Evolutionary conservation across 2,888 invertebrate genomes (phyloP).

Genomic region (Dynastes tityus): DNA sequence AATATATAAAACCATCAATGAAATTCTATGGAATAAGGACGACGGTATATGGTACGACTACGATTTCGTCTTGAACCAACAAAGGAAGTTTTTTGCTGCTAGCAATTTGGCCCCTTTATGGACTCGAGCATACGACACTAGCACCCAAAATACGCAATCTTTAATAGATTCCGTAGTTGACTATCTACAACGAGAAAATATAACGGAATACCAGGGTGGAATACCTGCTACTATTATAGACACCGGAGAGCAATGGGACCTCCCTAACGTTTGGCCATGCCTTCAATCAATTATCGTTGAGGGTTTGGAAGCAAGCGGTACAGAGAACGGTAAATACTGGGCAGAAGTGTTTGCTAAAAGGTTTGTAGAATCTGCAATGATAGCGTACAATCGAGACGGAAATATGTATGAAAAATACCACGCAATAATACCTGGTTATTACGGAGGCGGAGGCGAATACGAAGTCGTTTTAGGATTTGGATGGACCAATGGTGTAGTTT

Average conservation of each 20-base stretch:
- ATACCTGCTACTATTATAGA: conserved; percentile 78
- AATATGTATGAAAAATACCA: conserved; percentile 86
- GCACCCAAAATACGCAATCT: background rate
- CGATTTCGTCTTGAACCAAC: conserved; percentile 74
- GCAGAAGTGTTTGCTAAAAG: conserved; percentile 79
- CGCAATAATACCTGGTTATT: conserved; percentile 76
- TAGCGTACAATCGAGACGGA: conserved; percentile 74
- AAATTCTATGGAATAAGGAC: conserved; percentile 80
- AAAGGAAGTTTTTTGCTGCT: conserved; percentile 70
- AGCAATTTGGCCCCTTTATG: conserved; percentile 83
- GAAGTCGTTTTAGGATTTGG: conserved; percentile 57
- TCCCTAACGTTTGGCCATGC: conserved; percentile 91
- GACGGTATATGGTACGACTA: conserved; percentile 89
- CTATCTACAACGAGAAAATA: conserved; percentile 72
- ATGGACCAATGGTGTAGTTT: conserved; percentile 58
- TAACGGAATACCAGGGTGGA: conserved; percentile 74
- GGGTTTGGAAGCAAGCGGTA: conserved; percentile 73
- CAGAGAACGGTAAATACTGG: conserved; percentile 72
- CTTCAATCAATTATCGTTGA: conserved; percentile 83
- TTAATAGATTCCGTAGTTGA: conserved; percentile 69
- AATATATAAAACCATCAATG: conserved; percentile 77
- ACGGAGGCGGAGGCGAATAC: conserved; percentile 74
- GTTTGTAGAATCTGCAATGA: conserved; percentile 80
- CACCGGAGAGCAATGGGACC: conserved; percentile 86
- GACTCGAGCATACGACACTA: conserved; percentile 69